Percentiles rank a stretch among this genome's conserved stretches.
Evolutionary conservation across 1,140 invertebrate species (phyloP).

Genomic region (Pinna nobilis): DNA sequence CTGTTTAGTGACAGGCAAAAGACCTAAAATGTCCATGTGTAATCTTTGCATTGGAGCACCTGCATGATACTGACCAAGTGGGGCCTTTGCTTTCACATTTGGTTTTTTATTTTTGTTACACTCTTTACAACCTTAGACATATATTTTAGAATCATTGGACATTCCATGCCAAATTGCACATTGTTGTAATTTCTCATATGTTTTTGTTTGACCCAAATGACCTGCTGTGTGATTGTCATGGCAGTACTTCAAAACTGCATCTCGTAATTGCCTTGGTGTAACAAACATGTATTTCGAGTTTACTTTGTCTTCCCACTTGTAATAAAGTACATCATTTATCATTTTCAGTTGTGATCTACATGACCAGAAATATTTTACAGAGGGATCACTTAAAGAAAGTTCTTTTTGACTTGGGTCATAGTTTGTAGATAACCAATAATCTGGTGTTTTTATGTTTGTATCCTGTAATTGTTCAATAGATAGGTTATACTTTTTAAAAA

Average conservation of each 20-base stretch:
- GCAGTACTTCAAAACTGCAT: conserved; percentile 7
- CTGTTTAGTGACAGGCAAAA: neutral
- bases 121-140: conserved; percentile 1
- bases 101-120: conserved; percentile 15
- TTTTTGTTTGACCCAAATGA: conserved; percentile 15
- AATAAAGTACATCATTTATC: neutral
- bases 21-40: conserved; percentile 20
- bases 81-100: neutral
- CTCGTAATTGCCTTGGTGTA: neutral
- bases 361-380: conserved; percentile 2
- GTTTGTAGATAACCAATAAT: neutral
- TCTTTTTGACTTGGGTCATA: neutral
- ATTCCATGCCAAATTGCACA: conserved; percentile 19
- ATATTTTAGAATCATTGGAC: neutral
- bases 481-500: neutral
- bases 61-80: conserved; percentile 4
- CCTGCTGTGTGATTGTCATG: conserved; percentile 19
- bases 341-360: neutral
- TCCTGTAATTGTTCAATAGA: neutral
- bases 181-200: conserved; percentile 16
- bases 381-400: conserved; percentile 1
- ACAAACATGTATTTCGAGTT: neutral
- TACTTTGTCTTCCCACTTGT: neutral
- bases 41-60: conserved; percentile 11
- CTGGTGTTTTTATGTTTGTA: conserved; percentile 1